These are phyloP conservation scores for Ochlodes sylvanus DNA, from an alignment of 2,888 invertebrate species.

Conservation along the genomic window DNA sequence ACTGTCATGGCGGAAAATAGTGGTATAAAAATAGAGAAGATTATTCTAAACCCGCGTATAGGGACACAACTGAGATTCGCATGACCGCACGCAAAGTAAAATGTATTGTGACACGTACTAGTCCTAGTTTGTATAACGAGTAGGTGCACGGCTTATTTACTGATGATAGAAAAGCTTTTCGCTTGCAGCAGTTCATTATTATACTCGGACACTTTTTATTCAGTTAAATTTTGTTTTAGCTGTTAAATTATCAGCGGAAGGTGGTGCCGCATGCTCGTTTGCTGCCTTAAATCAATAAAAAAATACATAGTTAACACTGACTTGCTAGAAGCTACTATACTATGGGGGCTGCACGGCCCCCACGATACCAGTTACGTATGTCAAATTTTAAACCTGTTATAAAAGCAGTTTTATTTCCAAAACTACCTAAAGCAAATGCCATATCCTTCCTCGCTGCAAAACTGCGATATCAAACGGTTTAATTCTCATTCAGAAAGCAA, in stretches of 20 bases:
- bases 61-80: conserved; percentile 29
- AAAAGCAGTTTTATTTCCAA: not conserved
- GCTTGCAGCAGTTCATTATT: not conserved
- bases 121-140: conserved; percentile 26
- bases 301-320: too few relatives aligned
- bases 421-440: conserved; percentile 30
- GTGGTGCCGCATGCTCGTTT: too few relatives aligned
- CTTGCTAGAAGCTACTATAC: too few relatives aligned
- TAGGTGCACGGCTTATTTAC: conserved; percentile 30
- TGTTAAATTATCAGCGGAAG: too few relatives aligned
- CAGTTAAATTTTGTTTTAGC: not conserved
- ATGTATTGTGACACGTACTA: conserved; percentile 32
- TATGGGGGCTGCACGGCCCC: too few relatives aligned
- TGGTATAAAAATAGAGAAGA: conserved; percentile 17
- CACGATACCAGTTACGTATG: too few relatives aligned
- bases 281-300: too few relatives aligned
- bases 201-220: not conserved
- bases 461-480: conserved; percentile 53
- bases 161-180: conserved; percentile 18
- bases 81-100: conserved; percentile 38
- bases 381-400: not conserved
- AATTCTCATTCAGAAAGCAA: conserved; percentile 66
- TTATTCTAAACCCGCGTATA: conserved; percentile 27
- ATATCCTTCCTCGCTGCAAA: conserved; percentile 40
- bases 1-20: conserved; percentile 8